Conservation (phyloP, 30 jellyfish, hydroid and myxozoan species). For the Turritopsis rubra region DNA sequence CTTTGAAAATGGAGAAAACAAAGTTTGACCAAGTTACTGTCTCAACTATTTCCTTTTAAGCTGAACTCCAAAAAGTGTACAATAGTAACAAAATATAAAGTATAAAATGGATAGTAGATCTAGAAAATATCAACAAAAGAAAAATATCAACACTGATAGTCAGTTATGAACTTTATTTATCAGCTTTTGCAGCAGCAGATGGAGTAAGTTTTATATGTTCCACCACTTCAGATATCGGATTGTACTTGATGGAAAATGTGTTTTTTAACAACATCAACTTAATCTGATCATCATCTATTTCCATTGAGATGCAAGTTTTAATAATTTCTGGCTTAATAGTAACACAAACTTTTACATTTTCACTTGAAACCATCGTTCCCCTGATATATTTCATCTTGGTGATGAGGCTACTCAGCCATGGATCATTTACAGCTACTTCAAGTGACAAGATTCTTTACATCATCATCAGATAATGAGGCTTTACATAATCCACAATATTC, state of each 20-base stretch:
- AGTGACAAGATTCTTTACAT: background rate
- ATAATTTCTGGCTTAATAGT: background rate
- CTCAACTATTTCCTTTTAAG: no score
- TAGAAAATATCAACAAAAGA: no score
- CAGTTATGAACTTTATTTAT: background rate
- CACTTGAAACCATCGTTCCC: background rate
- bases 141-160: no score
- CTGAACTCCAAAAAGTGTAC: no score
- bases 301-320: background rate
- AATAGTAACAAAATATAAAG: no score
- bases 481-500: background rate
- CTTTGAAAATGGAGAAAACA: no score
- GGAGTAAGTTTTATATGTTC: background rate
- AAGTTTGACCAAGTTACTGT: no score
- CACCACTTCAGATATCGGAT: background rate
- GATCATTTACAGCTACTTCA: background rate
- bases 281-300: background rate
- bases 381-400: background rate
- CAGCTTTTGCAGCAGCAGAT: background rate
- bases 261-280: background rate
- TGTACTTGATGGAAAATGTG: background rate
- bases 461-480: background rate
- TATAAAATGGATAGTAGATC: no score
- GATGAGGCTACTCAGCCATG: background rate
- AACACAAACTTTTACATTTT: background rate